Base-by-base conservation (phyloP, 2,113 vertebrate species). In the Sphaerodactylus townsendi region DNA sequence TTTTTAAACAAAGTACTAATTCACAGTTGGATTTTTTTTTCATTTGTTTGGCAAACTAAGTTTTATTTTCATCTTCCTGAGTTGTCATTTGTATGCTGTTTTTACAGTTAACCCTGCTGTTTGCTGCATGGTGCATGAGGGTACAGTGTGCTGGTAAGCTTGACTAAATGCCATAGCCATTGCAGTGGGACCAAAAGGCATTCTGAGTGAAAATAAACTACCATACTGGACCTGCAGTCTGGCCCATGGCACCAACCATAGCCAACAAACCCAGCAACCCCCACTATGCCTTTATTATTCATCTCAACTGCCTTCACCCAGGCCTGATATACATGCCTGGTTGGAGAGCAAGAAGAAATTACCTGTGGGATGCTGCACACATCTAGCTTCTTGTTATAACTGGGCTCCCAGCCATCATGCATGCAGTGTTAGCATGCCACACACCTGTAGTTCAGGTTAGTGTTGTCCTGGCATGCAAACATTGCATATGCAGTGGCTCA, bases 111-210 rank as follows among this genome's bases (percentile, higher is more conserved):
- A 98, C 50, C 73, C 96, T 97, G 95, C 97, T 96, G 97, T 96
- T 98, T 97, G 95, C 97, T 98, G 98, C 98, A 98, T 99, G 98
- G 97, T 98, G 97, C 98, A 98, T 98, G 97, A 96, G 8, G 93
- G 94, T 94, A 95, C 94, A 91, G 94, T 95, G 93, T 95, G 94
- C 97, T 96, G 98, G 98, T 99, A 99, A 98, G 98, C 95, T 89
- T 95, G 85, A 93, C 96, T 94, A 94, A 96, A 96, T 95, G 91
- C 93, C 86, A 91, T 30, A 94, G 87, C 87, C 90, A 92, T 92
- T 91, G 90, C 91, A 93, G 90, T 91, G 91, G 92, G 93, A 93
- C 90, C 13, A 69, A 84, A 71, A 92, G 92, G 80, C 87, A 39
- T 66, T 92, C 90, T 87, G 72, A 79, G 75, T 82, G 84, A 90